Base-by-base conservation (phyloP, 2,797 vertebrate species). In the Spheniscus humboldti region DNA sequence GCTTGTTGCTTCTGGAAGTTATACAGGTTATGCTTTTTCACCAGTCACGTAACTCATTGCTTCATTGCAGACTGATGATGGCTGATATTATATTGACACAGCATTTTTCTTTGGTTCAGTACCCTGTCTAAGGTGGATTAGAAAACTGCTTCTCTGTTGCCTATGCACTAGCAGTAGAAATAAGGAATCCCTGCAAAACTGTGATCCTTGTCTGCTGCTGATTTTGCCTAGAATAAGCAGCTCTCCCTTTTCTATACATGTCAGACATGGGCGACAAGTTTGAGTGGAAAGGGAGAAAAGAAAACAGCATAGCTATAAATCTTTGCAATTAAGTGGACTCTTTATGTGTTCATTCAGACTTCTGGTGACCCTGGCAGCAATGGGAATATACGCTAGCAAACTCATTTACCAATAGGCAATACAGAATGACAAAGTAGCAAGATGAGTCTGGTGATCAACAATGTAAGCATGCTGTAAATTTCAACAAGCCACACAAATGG, bases 221-320 rank as follows among this genome's bases (percentile, higher is more conserved):
- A 67, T 94, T 73, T 73, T 76, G 39, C 37, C 63, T 79, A 48
- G 66, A 78, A 64, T 64, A 88, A 92, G 82, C 75, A 72, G 62
- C 89, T 94, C 69, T 92, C 31, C 66, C 82, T 94, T 94, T 93
- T 96, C 92, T 96, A 1, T 94, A 63, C 66, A 11, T 91, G 89
- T 92, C 96, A 97, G 85, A 48, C 81, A 11, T 19, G 52, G 91
- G 94, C 95, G 95, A 94, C 85, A 94, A 96, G 95, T 94, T 92
- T 91, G 89, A 94, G 87, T 81, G 59, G 85, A 95, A 90, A 84
- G 47, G 45, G 92, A 80, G 91, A 68, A 96, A 90, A 92, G 94
- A 96, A 96, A 94, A 96, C 89, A 94, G 48, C 66, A 35, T 41
- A 88, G 87, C 74, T 87, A 92, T 96, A 97, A 96, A 97, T 97